Evolutionary conservation across 2,888 invertebrate species (phyloP).

Genomic region (Zele albiditarsus): DNA sequence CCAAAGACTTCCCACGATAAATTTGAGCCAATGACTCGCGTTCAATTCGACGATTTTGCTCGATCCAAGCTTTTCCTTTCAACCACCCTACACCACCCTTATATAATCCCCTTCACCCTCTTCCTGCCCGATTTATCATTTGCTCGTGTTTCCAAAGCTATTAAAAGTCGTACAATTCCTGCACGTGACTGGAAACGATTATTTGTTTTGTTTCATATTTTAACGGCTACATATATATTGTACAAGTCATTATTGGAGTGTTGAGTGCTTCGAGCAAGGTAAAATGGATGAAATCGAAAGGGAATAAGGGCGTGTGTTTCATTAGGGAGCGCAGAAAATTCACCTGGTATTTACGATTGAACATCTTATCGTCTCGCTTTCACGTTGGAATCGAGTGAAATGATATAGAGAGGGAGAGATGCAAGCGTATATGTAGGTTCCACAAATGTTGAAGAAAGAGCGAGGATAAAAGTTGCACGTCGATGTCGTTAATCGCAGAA

Average conservation of each 20-base stretch:
- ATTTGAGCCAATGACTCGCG: slow-evolving; percentile 49
- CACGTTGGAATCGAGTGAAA: not conserved
- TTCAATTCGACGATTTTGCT: slow-evolving; percentile 49
- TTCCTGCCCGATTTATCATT: slow-evolving; percentile 31
- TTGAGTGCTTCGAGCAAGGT: not conserved
- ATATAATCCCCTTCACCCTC: slow-evolving; percentile 6
- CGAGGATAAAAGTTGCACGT: slow-evolving; percentile 38
- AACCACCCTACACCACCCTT: slow-evolving; percentile 42
- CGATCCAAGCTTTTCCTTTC: slow-evolving; percentile 49
- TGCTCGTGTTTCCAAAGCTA: slow-evolving; percentile 10
- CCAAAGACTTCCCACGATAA: slow-evolving; percentile 40
- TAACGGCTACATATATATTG: slow-evolving; percentile 8
- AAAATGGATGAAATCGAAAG: not conserved
- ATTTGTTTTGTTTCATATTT: slow-evolving; percentile 37
- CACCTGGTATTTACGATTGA: slow-evolving; percentile 41
- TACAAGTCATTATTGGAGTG: not conserved
- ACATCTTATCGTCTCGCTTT: slow-evolving; percentile 24
- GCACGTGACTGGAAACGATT: slow-evolving; percentile 17
- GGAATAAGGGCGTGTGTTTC: slow-evolving; percentile 27
- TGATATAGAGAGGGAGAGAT: not conserved
- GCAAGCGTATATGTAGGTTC: not conserved
- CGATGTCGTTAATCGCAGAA: slow-evolving; percentile 50
- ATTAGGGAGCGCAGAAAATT: slow-evolving; percentile 34
- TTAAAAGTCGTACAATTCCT: slow-evolving; percentile 33
- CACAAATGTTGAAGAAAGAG: not conserved